Base-by-base conservation (phyloP, 1,140 invertebrate species). In the Meloidogyne hapla region DNA sequence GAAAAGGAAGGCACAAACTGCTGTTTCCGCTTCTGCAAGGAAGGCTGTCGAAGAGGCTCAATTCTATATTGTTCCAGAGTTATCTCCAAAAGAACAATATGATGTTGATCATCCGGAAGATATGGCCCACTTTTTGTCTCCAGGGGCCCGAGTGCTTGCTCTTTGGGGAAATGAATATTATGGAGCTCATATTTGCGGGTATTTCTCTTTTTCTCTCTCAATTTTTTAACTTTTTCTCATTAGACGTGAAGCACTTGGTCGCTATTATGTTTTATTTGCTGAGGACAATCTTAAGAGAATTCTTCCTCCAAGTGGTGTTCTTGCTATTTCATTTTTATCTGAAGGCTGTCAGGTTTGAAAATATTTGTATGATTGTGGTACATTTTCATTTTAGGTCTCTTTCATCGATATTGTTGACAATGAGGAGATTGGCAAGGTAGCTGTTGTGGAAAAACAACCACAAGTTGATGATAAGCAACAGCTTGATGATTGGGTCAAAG, bases 121-220 rank as follows among this genome's bases (percentile, higher is more conserved):
- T 18, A 74, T 75, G n/a, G 82, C 70, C 2, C 25, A 65, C 15
- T 65, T 78, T 33, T 23, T 78, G 23, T 28, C 66, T 1, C 26
- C 71, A 0, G 84, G 84, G 10, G 78, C 77, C 8, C 79, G 84
- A 1, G 84, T 85, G 18, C 85, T 76, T 42, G 84, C 79, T 13
- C 40, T 84, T 15, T 85, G 77, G 77, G 75, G 74, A 12, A 76
- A 78, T n/a, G 71, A 79, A 6, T 87, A 75, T 65, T 85, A 85
- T 69, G 77, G 86, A 2, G 84, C 86, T 10, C 26, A 85, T 48
- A 73, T 87, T 62, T 62, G 83, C 68, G 78, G 85, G 79, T 84
- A 63, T 48, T 78, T 75, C 10, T 23, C 21, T 66, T 21, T 66
- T 76, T 23, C n/a, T n/a, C n/a, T n/a, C n/a, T n/a, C n/a, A 25